These are phyloP conservation scores for Pheucticus melanocephalus DNA, from an alignment of 2,113 vertebrate species.

Conservation along the genomic window DNA sequence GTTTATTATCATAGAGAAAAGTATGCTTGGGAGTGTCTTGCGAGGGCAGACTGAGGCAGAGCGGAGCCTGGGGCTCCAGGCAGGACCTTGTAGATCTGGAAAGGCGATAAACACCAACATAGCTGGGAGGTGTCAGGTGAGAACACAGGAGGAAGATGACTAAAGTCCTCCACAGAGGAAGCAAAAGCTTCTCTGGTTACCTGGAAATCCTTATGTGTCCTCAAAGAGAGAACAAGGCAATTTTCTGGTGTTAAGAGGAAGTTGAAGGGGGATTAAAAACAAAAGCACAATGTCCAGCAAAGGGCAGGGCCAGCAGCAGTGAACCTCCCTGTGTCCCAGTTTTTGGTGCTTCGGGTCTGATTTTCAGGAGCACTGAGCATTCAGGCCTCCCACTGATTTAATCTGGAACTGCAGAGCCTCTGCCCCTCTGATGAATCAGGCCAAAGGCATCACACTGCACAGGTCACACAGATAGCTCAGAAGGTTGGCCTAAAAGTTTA, in stretches of 20 bases:
- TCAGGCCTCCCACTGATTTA: conserved; percentile 34
- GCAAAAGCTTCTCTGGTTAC: background rate
- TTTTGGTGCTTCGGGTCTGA: background rate
- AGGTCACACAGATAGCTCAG: background rate
- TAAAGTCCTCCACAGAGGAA: background rate
- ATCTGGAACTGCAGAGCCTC: conserved; percentile 41
- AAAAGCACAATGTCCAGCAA: background rate
- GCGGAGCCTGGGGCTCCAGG: background rate
- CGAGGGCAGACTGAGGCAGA: background rate
- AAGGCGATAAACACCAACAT: background rate
- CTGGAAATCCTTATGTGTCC: background rate
- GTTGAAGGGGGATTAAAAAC: background rate
- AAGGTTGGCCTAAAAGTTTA: conserved; percentile 7
- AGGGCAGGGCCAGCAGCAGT: background rate
- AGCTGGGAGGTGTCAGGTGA: background rate
- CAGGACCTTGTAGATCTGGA: background rate
- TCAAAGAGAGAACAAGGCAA: background rate
- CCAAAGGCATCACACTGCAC: background rate
- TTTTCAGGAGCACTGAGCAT: background rate
- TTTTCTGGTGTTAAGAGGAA: background rate
- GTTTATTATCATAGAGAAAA: background rate
- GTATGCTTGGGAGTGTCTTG: background rate
- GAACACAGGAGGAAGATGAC: background rate
- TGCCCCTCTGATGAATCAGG: background rate
- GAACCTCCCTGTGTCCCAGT: background rate